Conservation (phyloP, 1,140 invertebrate genomes). For the Phenacoccus solenopsis region DNA sequence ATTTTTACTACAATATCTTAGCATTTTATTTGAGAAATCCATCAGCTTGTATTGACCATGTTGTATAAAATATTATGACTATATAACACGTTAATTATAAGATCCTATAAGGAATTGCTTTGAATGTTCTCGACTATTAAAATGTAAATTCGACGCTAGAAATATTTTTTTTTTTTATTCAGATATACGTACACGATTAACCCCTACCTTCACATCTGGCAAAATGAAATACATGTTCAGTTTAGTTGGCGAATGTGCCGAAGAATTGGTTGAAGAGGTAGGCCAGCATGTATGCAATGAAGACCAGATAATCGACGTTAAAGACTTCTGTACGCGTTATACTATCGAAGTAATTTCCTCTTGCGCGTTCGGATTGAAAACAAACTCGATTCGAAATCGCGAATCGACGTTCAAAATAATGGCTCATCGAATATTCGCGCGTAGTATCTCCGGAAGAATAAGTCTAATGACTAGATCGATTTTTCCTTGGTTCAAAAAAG, state of each 20-base stretch:
- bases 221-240: slow-evolving; percentile 43
- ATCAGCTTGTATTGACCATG: no score
- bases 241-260: slow-evolving; percentile 33
- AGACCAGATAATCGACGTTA: slow-evolving; percentile 30
- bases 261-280: not conserved
- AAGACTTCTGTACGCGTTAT: slow-evolving; percentile 36
- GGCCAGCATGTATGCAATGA: not conserved
- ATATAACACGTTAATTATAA: no score
- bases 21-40: no score
- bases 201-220: slow-evolving; percentile 42
- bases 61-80: no score
- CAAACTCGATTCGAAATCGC: slow-evolving; percentile 37
- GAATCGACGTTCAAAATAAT: slow-evolving; percentile 38
- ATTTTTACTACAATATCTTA: no score
- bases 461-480: slow-evolving; percentile 19
- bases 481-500: slow-evolving; percentile 21
- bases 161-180: not conserved
- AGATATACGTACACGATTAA: slow-evolving; percentile 36
- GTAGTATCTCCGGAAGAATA: slow-evolving; percentile 5
- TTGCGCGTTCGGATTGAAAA: slow-evolving; percentile 43
- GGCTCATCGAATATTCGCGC: slow-evolving; percentile 32
- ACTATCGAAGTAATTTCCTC: slow-evolving; percentile 43
- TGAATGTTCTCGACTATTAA: no score
- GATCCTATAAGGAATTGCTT: no score
- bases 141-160: not conserved